Evolutionary conservation across 2,113 vertebrate genomes (phyloP).

Genomic region (Notarius quadriscutis): DNA sequence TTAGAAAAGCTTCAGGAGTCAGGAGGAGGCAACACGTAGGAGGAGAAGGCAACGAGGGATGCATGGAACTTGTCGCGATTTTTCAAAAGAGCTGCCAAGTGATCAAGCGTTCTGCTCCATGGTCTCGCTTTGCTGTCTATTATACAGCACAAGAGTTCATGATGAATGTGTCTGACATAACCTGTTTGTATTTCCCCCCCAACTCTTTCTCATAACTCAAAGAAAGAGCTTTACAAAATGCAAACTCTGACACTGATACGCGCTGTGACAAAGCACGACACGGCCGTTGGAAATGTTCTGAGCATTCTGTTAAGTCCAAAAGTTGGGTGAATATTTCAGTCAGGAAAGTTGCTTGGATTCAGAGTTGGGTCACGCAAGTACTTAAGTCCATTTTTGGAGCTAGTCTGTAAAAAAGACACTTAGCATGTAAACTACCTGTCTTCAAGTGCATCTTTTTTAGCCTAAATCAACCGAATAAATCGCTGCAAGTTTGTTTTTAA

Average conservation of each 20-base stretch:
- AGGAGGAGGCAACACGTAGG: not conserved
- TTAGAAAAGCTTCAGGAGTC: constrained; percentile 8
- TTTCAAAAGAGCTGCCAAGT: constrained; percentile 31
- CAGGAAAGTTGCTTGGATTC: not conserved
- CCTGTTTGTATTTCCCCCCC: not conserved
- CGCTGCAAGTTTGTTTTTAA: not conserved
- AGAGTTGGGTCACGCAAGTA: not conserved
- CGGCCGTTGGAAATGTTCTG: not conserved
- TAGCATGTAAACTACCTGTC: too few species aligned
- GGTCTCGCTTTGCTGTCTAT: not conserved
- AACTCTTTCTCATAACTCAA: not conserved
- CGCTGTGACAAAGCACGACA: not conserved
- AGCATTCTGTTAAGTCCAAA: not conserved
- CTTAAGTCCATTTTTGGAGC: not conserved
- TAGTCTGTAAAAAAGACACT: too few species aligned
- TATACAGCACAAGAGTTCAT: not conserved
- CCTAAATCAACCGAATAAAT: not conserved
- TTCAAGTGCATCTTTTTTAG: too few species aligned
- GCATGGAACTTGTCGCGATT: not conserved
- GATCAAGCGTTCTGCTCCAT: not conserved
- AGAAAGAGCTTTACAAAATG: not conserved
- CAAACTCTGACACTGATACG: not conserved
- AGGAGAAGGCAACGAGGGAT: constrained; percentile 15
- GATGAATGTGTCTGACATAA: constrained; percentile 10
- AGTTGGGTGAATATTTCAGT: not conserved